Evolutionary conservation across 2,888 invertebrate genomes (phyloP).

Genomic region (Aspidiotus destructor): DNA sequence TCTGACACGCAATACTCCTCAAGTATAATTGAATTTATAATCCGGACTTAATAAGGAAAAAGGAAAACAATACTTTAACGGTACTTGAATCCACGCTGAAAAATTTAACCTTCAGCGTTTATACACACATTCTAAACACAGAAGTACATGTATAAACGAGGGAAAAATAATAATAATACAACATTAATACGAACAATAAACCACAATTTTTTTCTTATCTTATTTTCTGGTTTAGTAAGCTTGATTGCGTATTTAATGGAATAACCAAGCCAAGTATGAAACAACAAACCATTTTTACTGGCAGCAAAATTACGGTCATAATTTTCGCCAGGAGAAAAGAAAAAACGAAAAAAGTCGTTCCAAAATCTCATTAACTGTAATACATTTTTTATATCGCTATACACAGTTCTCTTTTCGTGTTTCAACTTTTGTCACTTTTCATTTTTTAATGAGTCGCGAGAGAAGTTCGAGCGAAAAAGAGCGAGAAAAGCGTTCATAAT

Average conservation of each 20-base stretch:
- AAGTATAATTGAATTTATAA: too few species aligned
- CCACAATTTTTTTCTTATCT: conserved; percentile 30
- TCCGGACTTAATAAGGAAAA: too few species aligned
- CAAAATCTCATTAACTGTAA: conserved; percentile 34
- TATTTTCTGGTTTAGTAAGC: conserved; percentile 31
- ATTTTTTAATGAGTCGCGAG: conserved; percentile 5
- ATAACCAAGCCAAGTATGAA: conserved; percentile 30
- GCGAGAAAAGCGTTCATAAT: too few species aligned
- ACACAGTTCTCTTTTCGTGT: conserved; percentile 20
- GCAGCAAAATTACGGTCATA: conserved; percentile 30
- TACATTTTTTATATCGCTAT: conserved; percentile 30
- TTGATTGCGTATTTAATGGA: conserved; percentile 32
- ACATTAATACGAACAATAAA: conserved; percentile 32
- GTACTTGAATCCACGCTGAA: too few species aligned
- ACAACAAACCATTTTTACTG: conserved; percentile 31
- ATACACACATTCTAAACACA: too few species aligned
- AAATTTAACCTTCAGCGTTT: too few species aligned
- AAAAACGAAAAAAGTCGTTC: conserved; percentile 18
- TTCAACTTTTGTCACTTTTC: conserved; percentile 27
- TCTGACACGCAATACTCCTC: too few species aligned
- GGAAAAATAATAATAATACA: conserved; percentile 22
- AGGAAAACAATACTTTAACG: too few species aligned
- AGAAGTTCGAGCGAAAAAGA: too few species aligned
- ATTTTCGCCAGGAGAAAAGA: conserved; percentile 13
- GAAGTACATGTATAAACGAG: neutral